These are phyloP conservation scores for Leucosticte australis DNA, from an alignment of 2,113 vertebrate genomes.

Conservation along the genomic window DNA sequence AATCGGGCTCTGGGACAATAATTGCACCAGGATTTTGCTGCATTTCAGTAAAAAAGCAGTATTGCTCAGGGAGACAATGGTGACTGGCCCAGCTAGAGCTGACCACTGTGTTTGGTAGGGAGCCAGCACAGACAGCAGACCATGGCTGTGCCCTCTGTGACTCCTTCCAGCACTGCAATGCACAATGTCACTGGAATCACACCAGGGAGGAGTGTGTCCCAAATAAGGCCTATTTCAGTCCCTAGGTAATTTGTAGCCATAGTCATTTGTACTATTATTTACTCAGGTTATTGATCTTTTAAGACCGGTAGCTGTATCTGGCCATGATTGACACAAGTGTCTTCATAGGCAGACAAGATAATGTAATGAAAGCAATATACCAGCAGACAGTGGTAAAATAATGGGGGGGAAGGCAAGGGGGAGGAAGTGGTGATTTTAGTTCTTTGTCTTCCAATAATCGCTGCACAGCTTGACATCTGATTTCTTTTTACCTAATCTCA, in stretches of 20 bases:
- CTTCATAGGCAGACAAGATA: slow-evolving; percentile 7
- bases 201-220: not conserved
- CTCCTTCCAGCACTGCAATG: not conserved
- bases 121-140: not conserved
- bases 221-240: not conserved
- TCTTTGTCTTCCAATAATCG: slow-evolving; percentile 50
- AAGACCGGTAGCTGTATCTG: not conserved
- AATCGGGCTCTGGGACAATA: not conserved
- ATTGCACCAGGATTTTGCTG: not conserved
- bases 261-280: not conserved
- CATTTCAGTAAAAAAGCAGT: not conserved
- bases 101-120: not conserved
- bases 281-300: slow-evolving; percentile 17
- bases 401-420: not conserved
- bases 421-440: slow-evolving; percentile 26
- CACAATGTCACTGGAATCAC: not conserved
- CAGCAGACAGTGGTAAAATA: slow-evolving; percentile 23
- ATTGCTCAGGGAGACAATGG: rapidly evolving
- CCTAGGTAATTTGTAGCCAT: not conserved
- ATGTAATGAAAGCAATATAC: not conserved
- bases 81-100: not conserved
- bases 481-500: slow-evolving; percentile 64
- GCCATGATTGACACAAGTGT: not conserved
- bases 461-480: slow-evolving; percentile 29
- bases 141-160: not conserved